phyloP scores from a whole-genome alignment of 1,140 invertebrate genomes.

The Anagrus nilaparvatae region DNA sequence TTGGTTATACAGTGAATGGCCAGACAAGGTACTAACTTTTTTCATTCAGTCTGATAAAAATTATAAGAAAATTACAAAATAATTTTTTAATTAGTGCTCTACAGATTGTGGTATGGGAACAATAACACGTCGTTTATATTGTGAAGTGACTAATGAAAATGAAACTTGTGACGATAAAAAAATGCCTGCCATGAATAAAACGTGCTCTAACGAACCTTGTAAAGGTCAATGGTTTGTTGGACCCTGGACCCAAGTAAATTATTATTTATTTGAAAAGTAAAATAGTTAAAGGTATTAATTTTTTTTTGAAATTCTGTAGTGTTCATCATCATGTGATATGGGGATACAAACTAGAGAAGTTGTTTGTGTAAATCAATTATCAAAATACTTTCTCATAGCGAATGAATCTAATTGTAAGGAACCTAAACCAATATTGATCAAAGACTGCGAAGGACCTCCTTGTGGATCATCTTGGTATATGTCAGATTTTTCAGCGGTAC shows the following conservation, averaged over 20 bases:
- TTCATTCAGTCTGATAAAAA: background rate
- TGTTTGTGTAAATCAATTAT: constrained; percentile 44
- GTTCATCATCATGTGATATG: constrained; percentile 51
- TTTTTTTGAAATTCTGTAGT: constrained; percentile 36
- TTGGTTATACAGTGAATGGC: constrained; percentile 34
- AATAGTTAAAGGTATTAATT: constrained; percentile 21
- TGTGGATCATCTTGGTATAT: constrained; percentile 52
- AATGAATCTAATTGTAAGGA: constrained; percentile 40
- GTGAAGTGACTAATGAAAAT: constrained; percentile 28
- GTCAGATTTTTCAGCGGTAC: constrained; percentile 51
- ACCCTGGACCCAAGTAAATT: constrained; percentile 50
- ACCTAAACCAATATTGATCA: constrained; percentile 34
- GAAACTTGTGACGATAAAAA: constrained; percentile 39
- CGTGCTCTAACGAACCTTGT: constrained; percentile 53
- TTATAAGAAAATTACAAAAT: background rate
- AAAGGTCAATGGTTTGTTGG: constrained; percentile 59
- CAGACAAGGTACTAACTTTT: constrained; percentile 21
- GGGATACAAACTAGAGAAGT: constrained; percentile 51
- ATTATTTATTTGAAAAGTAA: constrained; percentile 1
- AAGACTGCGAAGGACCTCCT: constrained; percentile 39
- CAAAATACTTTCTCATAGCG: constrained; percentile 31
- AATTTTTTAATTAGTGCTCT: constrained; percentile 22
- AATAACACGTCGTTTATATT: constrained; percentile 45
- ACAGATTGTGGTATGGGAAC: constrained; percentile 26
- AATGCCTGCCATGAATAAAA: constrained; percentile 48